These are phyloP conservation scores for Meteorus sp. DNA, from an alignment of 1,140 invertebrate species.

Conservation along the genomic window DNA sequence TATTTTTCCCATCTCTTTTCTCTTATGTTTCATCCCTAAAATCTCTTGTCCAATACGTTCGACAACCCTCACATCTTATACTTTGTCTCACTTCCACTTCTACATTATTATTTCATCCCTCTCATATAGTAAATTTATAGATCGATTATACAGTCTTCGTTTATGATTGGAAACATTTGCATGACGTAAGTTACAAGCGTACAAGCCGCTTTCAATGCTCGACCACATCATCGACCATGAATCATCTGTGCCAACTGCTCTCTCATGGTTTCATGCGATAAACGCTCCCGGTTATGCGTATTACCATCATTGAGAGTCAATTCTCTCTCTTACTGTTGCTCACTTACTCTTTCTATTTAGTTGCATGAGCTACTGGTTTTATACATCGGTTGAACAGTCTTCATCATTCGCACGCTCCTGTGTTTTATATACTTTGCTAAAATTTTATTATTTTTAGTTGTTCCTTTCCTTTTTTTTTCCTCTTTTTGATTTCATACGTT, in stretches of 20 bases:
- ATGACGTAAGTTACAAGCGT: constrained; percentile 46
- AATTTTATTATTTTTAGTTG: neutral
- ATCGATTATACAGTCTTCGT: constrained; percentile 59
- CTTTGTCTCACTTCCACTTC: too few relatives aligned
- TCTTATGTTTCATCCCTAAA: constrained; percentile 26
- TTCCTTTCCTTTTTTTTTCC: neutral
- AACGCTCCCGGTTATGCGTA: constrained; percentile 44
- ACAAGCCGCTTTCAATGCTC: neutral
- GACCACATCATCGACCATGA: constrained; percentile 42
- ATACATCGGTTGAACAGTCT: neutral
- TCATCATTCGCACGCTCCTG: neutral
- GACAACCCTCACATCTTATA: too few relatives aligned
- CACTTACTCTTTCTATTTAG: neutral
- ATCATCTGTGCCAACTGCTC: constrained; percentile 55
- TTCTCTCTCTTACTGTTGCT: neutral
- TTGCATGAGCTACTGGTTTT: constrained; percentile 3
- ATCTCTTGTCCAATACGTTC: constrained; percentile 26
- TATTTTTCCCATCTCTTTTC: constrained; percentile 29
- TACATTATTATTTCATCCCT: constrained; percentile 33
- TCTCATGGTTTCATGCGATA: constrained; percentile 52
- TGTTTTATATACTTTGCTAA: neutral
- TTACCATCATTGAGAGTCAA: neutral
- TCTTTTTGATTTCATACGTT: neutral
- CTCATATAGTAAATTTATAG: constrained; percentile 58
- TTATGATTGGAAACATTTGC: constrained; percentile 59